These are phyloP conservation scores for Fragum fragum DNA, from an alignment of 2,888 invertebrate genomes.

Conservation along the genomic window DNA sequence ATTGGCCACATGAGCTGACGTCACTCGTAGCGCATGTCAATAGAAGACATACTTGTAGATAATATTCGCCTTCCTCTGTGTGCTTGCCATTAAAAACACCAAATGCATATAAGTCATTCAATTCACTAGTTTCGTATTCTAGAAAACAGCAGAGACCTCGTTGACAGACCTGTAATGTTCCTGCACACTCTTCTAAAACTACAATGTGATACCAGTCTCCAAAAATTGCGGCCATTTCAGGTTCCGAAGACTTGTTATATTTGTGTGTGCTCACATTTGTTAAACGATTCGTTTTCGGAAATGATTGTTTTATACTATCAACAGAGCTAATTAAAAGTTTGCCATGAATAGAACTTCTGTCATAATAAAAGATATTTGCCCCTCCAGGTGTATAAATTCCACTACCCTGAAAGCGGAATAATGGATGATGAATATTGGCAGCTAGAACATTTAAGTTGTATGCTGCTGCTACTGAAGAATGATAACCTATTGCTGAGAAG, in stretches of 20 bases:
- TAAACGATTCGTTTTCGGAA: neutral
- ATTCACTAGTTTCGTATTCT: conserved; percentile 49
- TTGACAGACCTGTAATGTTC: conserved; percentile 69
- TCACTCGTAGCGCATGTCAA: conserved; percentile 35
- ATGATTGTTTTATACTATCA: neutral
- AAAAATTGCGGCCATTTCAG: conserved; percentile 58
- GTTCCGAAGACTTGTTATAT: conserved; percentile 38
- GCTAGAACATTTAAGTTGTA: conserved; percentile 91
- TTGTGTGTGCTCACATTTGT: neutral
- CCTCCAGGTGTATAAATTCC: conserved; percentile 90
- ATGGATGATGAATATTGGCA: conserved; percentile 91
- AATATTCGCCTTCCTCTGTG: conserved; percentile 68
- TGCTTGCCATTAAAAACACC: conserved; percentile 80
- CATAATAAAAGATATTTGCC: conserved; percentile 61
- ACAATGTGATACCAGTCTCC: conserved; percentile 73
- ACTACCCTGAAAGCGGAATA: conserved; percentile 89
- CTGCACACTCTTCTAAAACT: conserved; percentile 47
- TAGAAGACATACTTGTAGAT: conserved; percentile 43
- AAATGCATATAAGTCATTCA: conserved; percentile 72
- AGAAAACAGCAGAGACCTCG: conserved; percentile 74
- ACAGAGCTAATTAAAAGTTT: conserved; percentile 6
- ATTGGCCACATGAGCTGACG: conserved; percentile 26
- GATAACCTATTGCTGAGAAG: conserved; percentile 37
- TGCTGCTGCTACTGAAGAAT: conserved; percentile 86
- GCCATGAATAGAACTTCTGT: conserved; percentile 38